These are phyloP conservation scores for Platygyra sinensis DNA, from an alignment of 64 coral and sea anemone species.

Conservation along the genomic window DNA sequence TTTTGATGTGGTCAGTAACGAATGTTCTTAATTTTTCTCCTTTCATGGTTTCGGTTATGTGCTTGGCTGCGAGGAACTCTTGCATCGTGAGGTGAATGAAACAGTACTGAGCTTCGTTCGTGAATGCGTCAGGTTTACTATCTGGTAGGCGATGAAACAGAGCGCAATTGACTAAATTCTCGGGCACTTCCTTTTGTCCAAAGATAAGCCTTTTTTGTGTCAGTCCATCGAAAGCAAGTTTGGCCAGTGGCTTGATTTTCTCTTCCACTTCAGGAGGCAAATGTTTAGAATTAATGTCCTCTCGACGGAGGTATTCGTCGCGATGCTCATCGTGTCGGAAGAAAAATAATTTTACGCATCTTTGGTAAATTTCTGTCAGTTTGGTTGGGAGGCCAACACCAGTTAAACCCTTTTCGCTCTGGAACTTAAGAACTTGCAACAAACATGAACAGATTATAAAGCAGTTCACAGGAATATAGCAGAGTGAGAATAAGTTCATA, in stretches of 20 bases:
- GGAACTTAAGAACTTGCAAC: not conserved
- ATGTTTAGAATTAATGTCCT: not conserved
- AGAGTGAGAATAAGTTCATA: conserved; percentile 53
- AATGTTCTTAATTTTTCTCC: conserved; percentile 16
- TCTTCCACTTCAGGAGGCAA: conserved; percentile 5
- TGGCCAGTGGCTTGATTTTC: not conserved
- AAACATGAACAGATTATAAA: conserved; percentile 61
- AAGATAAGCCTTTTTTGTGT: conserved; percentile 31
- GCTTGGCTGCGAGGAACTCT: conserved; percentile 66
- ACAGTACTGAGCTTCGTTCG: conserved; percentile 10
- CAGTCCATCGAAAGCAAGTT: conserved; percentile 48
- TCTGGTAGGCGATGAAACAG: conserved; percentile 60
- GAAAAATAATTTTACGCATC: not conserved
- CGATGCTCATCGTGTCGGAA: not conserved
- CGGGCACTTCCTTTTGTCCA: not conserved
- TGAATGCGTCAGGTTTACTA: not conserved
- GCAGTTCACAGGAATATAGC: conserved; percentile 68
- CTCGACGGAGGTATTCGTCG: not conserved
- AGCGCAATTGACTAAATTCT: conserved; percentile 35
- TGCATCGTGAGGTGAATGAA: conserved; percentile 82
- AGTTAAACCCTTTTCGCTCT: not conserved
- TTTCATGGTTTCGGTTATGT: conserved; percentile 20
- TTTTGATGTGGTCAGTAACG: not conserved
- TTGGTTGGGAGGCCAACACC: conserved; percentile 19
- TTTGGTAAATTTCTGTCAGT: conserved; percentile 39